phyloP scores from a whole-genome alignment of 2,797 vertebrate genomes.

The Spea hammondii region DNA sequence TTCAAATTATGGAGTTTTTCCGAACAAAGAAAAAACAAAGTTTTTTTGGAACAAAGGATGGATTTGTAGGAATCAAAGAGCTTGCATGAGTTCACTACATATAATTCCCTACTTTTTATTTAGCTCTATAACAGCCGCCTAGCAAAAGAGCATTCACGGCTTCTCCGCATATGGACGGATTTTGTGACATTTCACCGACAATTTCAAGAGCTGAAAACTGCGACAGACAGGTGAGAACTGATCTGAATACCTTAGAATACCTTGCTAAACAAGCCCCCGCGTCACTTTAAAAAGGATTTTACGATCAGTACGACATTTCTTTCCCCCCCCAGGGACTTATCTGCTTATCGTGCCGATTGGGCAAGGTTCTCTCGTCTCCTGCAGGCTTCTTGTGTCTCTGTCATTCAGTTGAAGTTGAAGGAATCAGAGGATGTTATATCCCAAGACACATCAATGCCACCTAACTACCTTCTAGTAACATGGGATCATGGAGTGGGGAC shows the following conservation, averaged over 20 bases:
- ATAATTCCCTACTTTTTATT: not conserved
- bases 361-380: slow-evolving; percentile 76
- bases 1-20: too few species aligned
- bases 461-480: slow-evolving; percentile 23
- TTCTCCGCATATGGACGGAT: slow-evolving; percentile 78
- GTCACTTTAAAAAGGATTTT: too few species aligned
- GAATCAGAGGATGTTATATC: not conserved
- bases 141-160: slow-evolving; percentile 68
- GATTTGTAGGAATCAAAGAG: too few species aligned
- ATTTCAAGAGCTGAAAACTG: slow-evolving; percentile 82
- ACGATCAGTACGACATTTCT: not conserved
- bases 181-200: slow-evolving; percentile 77
- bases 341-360: slow-evolving; percentile 79
- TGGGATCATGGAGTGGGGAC: slow-evolving; percentile 18
- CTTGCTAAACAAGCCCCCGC: too few species aligned
- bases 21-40: too few species aligned
- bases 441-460: slow-evolving; percentile 4
- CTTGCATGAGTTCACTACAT: too few species aligned
- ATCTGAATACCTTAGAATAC: too few species aligned
- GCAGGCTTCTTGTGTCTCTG: slow-evolving; percentile 68
- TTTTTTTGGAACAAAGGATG: too few species aligned
- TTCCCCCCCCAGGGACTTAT: slow-evolving; percentile 74
- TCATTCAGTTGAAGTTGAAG: slow-evolving; percentile 58
- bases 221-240: slow-evolving; percentile 53
- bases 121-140: slow-evolving; percentile 68